These are phyloP conservation scores for Eupithecia pulchellata DNA, from an alignment of 2,888 invertebrate species.

Conservation along the genomic window DNA sequence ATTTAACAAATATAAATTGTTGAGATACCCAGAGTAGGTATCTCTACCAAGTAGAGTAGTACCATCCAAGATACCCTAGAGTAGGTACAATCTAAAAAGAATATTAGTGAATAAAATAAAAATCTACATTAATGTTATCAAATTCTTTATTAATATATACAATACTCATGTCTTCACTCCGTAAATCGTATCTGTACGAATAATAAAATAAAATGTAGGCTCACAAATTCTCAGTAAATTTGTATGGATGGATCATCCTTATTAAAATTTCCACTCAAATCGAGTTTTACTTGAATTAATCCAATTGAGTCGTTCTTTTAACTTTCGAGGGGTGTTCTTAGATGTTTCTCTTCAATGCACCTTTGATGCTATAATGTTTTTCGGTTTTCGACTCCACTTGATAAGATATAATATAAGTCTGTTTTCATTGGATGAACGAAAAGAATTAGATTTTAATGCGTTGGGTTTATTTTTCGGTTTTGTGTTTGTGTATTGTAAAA, in stretches of 20 bases:
- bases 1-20: too few relatives aligned
- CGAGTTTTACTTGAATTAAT: conserved; percentile 44
- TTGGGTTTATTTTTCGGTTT: conserved; percentile 27
- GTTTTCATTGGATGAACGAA: conserved; percentile 60
- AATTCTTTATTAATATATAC: neutral
- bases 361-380: conserved; percentile 71
- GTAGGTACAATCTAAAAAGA: neutral
- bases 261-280: conserved; percentile 34
- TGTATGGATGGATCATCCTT: conserved; percentile 23
- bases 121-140: neutral
- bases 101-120: neutral
- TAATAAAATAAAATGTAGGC: conserved; percentile 12
- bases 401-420: conserved; percentile 51
- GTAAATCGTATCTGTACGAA: conserved; percentile 5
- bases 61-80: too few relatives aligned
- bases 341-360: conserved; percentile 48
- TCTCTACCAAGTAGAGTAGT: too few relatives aligned
- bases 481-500: too few relatives aligned
- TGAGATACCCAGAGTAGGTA: too few relatives aligned
- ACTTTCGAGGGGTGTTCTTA: conserved; percentile 38
- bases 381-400: conserved; percentile 70
- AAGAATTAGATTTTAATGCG: neutral
- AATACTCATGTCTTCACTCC: neutral
- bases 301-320: conserved; percentile 48
- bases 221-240: conserved; percentile 15